Percentiles rank a stretch among this genome's conserved stretches.
Evolutionary conservation across 2,797 vertebrate species (phyloP).

Genomic region (Rhyacichthys aspro): DNA sequence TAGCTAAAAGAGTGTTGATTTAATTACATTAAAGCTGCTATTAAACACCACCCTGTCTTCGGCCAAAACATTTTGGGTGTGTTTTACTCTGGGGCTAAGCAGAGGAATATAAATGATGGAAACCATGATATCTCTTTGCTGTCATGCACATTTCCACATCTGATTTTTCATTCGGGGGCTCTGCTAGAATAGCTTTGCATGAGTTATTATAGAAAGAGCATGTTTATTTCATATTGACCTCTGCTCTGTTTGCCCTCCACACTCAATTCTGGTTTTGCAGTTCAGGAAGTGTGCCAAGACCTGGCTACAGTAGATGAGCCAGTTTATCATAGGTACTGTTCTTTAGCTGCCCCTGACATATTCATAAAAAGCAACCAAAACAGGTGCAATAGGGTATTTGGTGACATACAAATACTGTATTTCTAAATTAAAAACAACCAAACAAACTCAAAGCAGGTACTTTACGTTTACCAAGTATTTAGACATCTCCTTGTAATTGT

Average conservation of each 20-base stretch:
- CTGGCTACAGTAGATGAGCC: conserved; percentile 1
- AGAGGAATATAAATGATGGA: conserved; percentile 42
- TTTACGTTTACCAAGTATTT: too few species aligned
- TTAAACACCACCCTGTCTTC: conserved; percentile 37
- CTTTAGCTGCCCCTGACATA: not conserved
- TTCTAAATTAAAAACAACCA: too few species aligned
- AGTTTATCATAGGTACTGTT: not conserved
- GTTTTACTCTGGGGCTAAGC: conserved; percentile 54
- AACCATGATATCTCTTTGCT: conserved; percentile 40
- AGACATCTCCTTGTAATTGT: too few species aligned
- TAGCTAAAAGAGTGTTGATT: conserved; percentile 44
- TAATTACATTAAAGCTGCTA: conserved; percentile 59
- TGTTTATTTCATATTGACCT: conserved; percentile 15
- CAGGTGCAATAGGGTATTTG: too few species aligned
- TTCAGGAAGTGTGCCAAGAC: conserved; percentile 5
- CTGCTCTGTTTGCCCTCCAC: conserved; percentile 5
- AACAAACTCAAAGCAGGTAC: too few species aligned
- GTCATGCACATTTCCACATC: conserved; percentile 21
- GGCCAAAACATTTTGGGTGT: conserved; percentile 50
- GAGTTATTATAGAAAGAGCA: conserved; percentile 13
- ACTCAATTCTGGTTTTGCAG: not conserved
- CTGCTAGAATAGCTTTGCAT: conserved; percentile 7
- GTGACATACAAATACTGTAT: too few species aligned
- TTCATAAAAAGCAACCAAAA: not conserved
- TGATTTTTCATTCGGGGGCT: conserved; percentile 11